Evolutionary conservation across 1,140 invertebrate genomes (phyloP).

Genomic region (Drosophila takahashii): DNA sequence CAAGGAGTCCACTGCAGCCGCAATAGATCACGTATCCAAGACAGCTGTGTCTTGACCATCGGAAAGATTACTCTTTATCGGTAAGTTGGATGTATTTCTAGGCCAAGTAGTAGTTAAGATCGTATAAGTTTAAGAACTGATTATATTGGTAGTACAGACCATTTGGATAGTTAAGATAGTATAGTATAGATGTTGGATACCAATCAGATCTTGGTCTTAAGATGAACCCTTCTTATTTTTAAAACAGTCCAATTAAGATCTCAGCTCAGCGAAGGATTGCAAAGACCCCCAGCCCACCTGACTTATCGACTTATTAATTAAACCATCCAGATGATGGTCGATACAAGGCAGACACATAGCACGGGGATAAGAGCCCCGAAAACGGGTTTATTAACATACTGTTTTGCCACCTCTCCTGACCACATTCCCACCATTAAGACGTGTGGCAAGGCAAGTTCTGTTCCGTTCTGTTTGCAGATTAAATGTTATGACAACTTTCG

Average conservation of each 20-base stretch:
- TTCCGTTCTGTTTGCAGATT: not conserved
- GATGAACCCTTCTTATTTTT: too few species aligned
- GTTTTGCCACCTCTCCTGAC: slow-evolving; percentile 26
- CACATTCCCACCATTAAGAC: slow-evolving; percentile 15
- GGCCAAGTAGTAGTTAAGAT: not conserved
- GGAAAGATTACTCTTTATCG: slow-evolving; percentile 25
- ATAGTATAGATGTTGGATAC: too few species aligned
- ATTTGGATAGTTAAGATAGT: too few species aligned
- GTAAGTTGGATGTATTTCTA: slow-evolving; percentile 9
- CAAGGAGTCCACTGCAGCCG: not conserved
- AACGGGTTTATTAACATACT: slow-evolving; percentile 37
- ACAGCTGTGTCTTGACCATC: slow-evolving; percentile 7
- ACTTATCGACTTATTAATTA: slow-evolving; percentile 25
- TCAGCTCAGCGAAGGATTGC: not conserved
- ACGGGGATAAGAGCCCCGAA: slow-evolving; percentile 14
- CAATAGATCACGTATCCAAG: not conserved
- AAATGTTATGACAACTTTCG: slow-evolving; percentile 47
- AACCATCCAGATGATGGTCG: slow-evolving; percentile 7
- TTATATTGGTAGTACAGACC: too few species aligned
- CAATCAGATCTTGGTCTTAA: too few species aligned
- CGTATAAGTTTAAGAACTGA: too few species aligned
- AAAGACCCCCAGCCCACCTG: not conserved
- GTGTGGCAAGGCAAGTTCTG: not conserved
- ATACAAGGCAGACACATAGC: slow-evolving; percentile 17
- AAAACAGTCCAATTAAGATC: too few species aligned